Percentiles rank a stretch among this genome's conserved stretches.
These are phyloP conservation scores for Pipistrellus pygmaeus DNA, from an alignment of 2,797 vertebrate species.

Conservation along the genomic window DNA sequence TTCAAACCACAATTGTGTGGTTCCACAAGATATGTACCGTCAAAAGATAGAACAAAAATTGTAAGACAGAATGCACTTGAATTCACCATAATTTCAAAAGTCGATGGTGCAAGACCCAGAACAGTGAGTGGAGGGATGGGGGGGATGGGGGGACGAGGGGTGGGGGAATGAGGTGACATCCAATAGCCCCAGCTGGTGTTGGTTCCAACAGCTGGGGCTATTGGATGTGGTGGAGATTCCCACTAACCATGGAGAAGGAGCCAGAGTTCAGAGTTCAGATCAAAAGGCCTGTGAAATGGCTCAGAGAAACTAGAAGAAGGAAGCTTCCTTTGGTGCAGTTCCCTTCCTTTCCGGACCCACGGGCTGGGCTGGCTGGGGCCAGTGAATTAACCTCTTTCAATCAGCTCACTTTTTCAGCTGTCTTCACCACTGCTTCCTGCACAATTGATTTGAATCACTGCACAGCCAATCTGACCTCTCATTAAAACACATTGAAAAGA, in stretches of 20 bases:
- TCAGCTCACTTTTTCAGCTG: constrained; percentile 13
- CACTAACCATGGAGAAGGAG: neutral
- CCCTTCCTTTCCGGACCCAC: neutral
- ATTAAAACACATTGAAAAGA: constrained; percentile 50
- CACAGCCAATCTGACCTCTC: neutral
- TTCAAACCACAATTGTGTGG: neutral
- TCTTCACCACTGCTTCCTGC: constrained; percentile 30
- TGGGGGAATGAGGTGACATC: neutral
- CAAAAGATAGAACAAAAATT: neutral
- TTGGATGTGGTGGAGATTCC: too few relatives aligned
- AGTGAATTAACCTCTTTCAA: constrained; percentile 16
- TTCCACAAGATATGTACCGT: neutral
- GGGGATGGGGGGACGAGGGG: neutral
- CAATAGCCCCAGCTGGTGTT: neutral
- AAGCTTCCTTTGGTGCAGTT: neutral
- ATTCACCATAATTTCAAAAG: neutral
- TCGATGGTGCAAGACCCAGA: neutral
- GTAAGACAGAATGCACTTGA: neutral
- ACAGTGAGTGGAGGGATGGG: rapidly evolving
- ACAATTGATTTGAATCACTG: constrained; percentile 28
- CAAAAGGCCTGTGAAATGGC: neutral
- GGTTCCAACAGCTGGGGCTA: too few relatives aligned
- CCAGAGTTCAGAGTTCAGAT: neutral
- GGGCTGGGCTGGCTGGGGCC: neutral
- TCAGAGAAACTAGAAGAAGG: neutral